Evolutionary conservation across 2,797 vertebrate genomes (phyloP), one percentile per base, ranked within the genome.

Genomic region (Holocentrus rufus): DNA sequence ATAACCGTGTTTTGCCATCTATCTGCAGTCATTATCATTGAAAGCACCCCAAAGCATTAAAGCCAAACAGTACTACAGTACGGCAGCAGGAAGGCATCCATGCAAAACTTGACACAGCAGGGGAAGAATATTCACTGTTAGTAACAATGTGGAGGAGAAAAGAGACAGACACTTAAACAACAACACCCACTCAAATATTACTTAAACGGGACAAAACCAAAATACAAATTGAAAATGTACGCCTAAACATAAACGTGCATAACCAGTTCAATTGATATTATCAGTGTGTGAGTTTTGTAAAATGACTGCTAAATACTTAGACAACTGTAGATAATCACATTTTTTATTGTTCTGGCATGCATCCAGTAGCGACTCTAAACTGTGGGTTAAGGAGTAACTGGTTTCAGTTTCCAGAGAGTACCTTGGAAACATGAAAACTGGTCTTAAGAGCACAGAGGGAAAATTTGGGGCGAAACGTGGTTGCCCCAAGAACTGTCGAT

Each of bases 21-120:
- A 15, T 15, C 85, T 74, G 80, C 86, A 80, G 77, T 85, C 82
- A 86, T 88, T 79, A 86, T 85, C 76, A 87, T 73, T 79, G 78
- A 65, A 83, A 77, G 78, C 74, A 81, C 80, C 78, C 67, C 74
- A 80, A 77, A 75, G 78, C 82, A 85, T 85, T 85, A 86, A 73
- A 78, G 76, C 74, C 65, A 82, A 83, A 83, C 82, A 82, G 78
- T 67, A 66, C 65, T 65, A 75, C 71, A 66, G 47, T 68, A 77
- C 22, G 50, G 64, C 60, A 68, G 79, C 72, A 68, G 53, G 69
- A 65, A 55, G 61, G 54, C 66, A 69, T 39, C 44, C 55, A 69
- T 50, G 55, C 46, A 50, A 49, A 66, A 66, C 64, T 20, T 22
- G n/a, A 20, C 42, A 18, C 55, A 13, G 54, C 25, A 44, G 64